Evolutionary conservation across 2,888 invertebrate species (phyloP).

Genomic region (Cenopis cana): DNA sequence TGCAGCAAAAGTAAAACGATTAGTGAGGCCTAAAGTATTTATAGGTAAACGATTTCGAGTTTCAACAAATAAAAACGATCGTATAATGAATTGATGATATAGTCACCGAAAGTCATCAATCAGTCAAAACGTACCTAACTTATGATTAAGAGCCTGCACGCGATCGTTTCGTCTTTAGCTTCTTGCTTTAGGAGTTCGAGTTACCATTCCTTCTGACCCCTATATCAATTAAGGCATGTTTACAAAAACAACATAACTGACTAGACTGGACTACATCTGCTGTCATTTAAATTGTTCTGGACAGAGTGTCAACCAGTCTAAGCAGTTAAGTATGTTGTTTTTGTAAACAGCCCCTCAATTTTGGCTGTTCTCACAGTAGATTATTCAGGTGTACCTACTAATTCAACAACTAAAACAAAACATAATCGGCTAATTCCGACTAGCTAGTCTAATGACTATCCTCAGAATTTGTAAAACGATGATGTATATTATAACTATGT

Average conservation of each 20-base stretch:
- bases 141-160: not conserved
- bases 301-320: no score
- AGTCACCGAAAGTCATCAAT: not conserved
- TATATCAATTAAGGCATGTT: no score
- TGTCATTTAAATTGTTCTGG: not conserved
- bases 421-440: no score
- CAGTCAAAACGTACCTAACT: not conserved
- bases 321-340: no score
- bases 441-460: no score
- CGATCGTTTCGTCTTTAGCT: not conserved
- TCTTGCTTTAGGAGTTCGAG: not conserved
- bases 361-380: no score
- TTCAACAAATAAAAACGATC: not conserved
- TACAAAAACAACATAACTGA: no score
- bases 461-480: no score
- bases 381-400: no score
- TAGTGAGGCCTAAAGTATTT: constrained; percentile 29
- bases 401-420: not conserved
- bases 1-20: constrained; percentile 19
- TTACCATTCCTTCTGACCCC: no score
- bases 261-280: no score
- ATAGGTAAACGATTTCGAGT: constrained; percentile 3
- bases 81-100: not conserved
- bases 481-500: not conserved
- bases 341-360: no score